Evolutionary conservation across 1,140 invertebrate genomes (phyloP).

Genomic region (Drosophila subobscura): DNA sequence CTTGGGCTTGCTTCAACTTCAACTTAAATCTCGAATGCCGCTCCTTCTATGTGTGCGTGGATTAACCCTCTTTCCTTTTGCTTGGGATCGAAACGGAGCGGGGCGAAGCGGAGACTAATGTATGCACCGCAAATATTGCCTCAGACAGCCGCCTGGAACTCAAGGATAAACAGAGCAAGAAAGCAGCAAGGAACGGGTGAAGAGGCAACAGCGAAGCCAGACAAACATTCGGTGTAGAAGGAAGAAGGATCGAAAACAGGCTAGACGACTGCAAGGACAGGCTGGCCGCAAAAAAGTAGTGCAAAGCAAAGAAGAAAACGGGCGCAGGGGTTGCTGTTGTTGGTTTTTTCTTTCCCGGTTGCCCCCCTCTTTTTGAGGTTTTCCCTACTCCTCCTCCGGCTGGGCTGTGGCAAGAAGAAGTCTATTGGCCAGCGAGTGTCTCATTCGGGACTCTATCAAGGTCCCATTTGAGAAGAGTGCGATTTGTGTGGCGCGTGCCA

Average conservation of each 20-base stretch:
- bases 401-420: constrained; percentile 10
- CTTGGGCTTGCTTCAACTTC: too few relatives aligned
- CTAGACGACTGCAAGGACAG: constrained; percentile 22
- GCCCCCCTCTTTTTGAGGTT: constrained; percentile 16
- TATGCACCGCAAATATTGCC: constrained; percentile 82
- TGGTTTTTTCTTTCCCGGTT: constrained; percentile 16
- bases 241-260: constrained; percentile 45
- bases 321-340: constrained; percentile 33
- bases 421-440: constrained; percentile 22
- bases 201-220: constrained; percentile 50
- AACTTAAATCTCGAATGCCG: neutral
- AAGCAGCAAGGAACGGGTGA: neutral
- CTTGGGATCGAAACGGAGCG: neutral
- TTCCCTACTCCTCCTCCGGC: constrained; percentile 16
- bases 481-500: constrained; percentile 22
- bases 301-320: constrained; percentile 28
- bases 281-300: constrained; percentile 15
- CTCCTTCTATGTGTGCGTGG: constrained; percentile 11
- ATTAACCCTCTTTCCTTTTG: constrained; percentile 34
- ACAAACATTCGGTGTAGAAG: constrained; percentile 38
- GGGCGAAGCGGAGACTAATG: constrained; percentile 44
- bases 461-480: constrained; percentile 34
- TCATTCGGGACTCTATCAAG: constrained; percentile 31
- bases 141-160: constrained; percentile 66
- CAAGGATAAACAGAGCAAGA: constrained; percentile 29